phyloP scores from a whole-genome alignment of 2,113 vertebrate species.

The Zosterops pallidus region DNA sequence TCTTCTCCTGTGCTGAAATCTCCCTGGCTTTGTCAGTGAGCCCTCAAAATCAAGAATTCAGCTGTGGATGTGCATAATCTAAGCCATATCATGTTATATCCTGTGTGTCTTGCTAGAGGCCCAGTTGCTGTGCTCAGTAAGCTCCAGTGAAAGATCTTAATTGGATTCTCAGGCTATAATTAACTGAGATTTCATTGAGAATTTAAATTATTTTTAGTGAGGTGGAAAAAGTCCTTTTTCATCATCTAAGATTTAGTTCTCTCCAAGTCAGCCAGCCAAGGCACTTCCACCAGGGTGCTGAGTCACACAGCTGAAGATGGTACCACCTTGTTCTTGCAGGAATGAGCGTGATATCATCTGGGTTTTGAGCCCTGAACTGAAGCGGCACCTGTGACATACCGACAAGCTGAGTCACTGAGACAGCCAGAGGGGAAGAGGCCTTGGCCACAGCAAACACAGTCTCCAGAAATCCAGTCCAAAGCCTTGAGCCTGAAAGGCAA shows the following conservation, averaged over 20 bases:
- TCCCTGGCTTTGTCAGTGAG: background rate
- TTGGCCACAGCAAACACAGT: background rate
- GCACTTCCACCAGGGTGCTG: background rate
- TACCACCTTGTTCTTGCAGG: background rate
- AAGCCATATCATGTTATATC: background rate
- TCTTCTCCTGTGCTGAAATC: background rate
- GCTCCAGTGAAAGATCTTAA: background rate
- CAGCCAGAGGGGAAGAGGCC: background rate
- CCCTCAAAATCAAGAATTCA: background rate
- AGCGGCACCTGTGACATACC: fast-evolving
- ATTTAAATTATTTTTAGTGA: background rate
- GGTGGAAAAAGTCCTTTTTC: background rate
- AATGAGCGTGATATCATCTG: background rate
- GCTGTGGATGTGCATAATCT: background rate
- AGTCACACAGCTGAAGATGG: background rate
- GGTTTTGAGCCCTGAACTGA: background rate
- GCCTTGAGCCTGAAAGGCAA: background rate
- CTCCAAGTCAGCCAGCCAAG: background rate
- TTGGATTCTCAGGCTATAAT: background rate
- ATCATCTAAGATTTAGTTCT: background rate
- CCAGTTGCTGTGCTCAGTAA: background rate
- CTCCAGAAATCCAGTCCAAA: background rate
- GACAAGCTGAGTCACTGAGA: background rate
- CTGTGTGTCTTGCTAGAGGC: background rate
- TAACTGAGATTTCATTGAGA: background rate